phyloP scores from a whole-genome alignment of 2,888 invertebrate genomes.

The Hymenopus coronatus region DNA sequence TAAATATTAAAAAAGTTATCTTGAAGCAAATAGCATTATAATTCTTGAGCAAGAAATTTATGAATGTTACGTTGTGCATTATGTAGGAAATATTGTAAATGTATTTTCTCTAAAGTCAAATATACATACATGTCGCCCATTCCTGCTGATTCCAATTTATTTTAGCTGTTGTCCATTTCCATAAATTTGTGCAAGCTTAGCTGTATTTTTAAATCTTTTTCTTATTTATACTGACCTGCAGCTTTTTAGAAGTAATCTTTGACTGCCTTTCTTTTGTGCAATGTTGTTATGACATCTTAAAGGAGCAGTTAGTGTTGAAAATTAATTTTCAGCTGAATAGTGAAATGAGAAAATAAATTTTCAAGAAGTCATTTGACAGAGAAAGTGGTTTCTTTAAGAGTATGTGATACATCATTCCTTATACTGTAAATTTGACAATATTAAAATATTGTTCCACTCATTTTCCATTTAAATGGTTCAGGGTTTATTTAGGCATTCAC shows the following conservation, averaged over 20 bases:
- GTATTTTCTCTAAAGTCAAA: not conserved
- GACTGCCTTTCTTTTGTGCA: not conserved
- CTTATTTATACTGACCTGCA: not conserved
- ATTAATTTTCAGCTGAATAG: too few species aligned
- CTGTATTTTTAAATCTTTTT: not conserved
- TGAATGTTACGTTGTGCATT: not conserved
- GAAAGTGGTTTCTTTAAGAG: too few species aligned
- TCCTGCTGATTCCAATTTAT: not conserved
- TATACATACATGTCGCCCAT: not conserved
- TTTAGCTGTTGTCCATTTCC: not conserved
- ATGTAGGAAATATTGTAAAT: not conserved
- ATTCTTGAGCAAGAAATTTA: not conserved
- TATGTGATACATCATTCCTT: too few species aligned
- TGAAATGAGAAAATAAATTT: too few species aligned
- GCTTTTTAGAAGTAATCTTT: not conserved
- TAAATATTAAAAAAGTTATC: not conserved
- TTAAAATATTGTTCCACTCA: too few species aligned
- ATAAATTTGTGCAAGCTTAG: not conserved
- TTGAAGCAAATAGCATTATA: not conserved
- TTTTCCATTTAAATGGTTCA: too few species aligned
- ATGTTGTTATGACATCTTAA: not conserved
- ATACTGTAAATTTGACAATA: too few species aligned
- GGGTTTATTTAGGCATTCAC: too few species aligned
- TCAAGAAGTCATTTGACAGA: too few species aligned
- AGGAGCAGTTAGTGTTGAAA: too few species aligned